Conservation (phyloP, 2,797 vertebrate genomes). For the Pampus argenteus region DNA sequence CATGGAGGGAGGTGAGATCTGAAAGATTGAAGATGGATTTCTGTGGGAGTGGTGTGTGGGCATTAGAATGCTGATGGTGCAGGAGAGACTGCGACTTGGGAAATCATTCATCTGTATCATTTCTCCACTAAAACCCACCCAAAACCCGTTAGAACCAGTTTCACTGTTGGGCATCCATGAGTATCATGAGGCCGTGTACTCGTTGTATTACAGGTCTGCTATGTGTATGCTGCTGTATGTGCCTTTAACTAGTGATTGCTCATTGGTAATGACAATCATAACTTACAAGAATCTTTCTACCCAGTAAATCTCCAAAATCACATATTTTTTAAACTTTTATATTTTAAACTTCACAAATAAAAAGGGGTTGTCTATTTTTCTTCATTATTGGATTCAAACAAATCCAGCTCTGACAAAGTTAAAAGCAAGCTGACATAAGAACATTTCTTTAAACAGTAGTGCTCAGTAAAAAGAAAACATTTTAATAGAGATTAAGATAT, state of each 20-base stretch:
- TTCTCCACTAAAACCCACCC: constrained; percentile 66
- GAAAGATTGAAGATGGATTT: constrained; percentile 79
- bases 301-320: not conserved
- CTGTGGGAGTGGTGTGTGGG: constrained; percentile 78
- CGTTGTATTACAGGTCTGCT: constrained; percentile 30
- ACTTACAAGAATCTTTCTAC: not conserved
- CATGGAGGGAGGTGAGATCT: constrained; percentile 67
- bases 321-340: not conserved
- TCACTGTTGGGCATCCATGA: constrained; percentile 52
- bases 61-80: constrained; percentile 81
- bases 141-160: constrained; percentile 58
- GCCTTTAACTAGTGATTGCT: constrained; percentile 15
- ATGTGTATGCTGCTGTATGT: constrained; percentile 21
- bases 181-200: constrained; percentile 10
- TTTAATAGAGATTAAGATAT: constrained; percentile 3
- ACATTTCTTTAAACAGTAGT: not conserved
- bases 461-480: constrained; percentile 9
- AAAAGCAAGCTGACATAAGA: not conserved
- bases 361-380: not conserved
- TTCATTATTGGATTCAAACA: constrained; percentile 6
- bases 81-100: constrained; percentile 72
- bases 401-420: not conserved
- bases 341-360: not conserved
- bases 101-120: constrained; percentile 79
- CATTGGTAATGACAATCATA: constrained; percentile 7